Evolutionary conservation across 2,888 invertebrate genomes (phyloP).

Genomic region (Heliconius cydno): DNA sequence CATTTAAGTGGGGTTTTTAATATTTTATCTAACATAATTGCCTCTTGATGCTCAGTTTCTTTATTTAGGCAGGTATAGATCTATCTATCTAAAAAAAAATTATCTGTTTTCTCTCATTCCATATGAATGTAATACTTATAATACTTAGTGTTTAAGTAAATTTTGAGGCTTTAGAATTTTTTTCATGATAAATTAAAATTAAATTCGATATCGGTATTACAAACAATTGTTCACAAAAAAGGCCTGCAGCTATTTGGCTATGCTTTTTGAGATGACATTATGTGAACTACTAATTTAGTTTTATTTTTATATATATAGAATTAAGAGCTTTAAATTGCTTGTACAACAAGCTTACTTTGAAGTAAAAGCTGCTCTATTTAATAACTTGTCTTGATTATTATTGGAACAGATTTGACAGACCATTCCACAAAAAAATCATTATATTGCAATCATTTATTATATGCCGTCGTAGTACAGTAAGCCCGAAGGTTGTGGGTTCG

Average conservation of each 20-base stretch:
- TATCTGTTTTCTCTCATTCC: neutral
- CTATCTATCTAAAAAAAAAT: no score
- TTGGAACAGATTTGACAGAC: neutral
- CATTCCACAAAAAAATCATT: neutral
- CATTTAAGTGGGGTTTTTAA: neutral
- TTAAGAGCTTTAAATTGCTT: slow-evolving; percentile 40
- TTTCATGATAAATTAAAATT: neutral
- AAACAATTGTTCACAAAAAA: slow-evolving; percentile 10
- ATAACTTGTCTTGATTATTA: slow-evolving; percentile 7
- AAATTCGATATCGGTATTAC: neutral
- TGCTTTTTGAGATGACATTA: neutral
- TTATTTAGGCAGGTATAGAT: slow-evolving; percentile 8
- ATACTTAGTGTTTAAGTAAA: slow-evolving; percentile 6
- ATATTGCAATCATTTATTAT: neutral
- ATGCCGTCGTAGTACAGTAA: no score
- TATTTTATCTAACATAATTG: neutral
- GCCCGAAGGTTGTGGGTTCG: no score
- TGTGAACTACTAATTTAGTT: slow-evolving; percentile 13
- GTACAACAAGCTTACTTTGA: slow-evolving; percentile 35
- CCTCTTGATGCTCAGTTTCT: slow-evolving; percentile 6
- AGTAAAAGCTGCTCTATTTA: slow-evolving; percentile 23
- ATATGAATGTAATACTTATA: slow-evolving; percentile 10
- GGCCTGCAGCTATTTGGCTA: slow-evolving; percentile 11
- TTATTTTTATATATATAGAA: neutral
- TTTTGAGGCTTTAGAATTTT: slow-evolving; percentile 7